Conservation (phyloP, 2,888 invertebrate species). For the Nephrotoma guestfalica region DNA sequence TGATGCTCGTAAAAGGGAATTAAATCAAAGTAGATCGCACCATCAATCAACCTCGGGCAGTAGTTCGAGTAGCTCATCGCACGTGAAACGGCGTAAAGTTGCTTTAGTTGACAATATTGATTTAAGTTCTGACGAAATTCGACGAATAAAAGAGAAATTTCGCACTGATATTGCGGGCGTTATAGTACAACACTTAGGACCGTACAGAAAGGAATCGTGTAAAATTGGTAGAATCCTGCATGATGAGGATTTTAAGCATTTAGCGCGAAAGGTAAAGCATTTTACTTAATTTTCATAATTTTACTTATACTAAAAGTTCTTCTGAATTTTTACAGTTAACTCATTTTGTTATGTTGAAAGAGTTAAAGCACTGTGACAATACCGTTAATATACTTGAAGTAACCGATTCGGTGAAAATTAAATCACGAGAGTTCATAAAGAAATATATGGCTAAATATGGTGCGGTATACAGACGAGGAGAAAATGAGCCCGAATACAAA, state of each 20-base stretch:
- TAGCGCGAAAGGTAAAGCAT: slow-evolving; percentile 73
- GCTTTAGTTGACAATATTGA: background rate
- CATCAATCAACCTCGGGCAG: background rate
- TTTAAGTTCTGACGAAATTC: slow-evolving; percentile 35
- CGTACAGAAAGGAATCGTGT: slow-evolving; percentile 75
- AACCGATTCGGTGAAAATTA: slow-evolving; percentile 59
- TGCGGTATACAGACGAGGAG: slow-evolving; percentile 42
- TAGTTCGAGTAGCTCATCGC: background rate
- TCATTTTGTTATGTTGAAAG: slow-evolving; percentile 90
- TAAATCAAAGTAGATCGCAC: background rate
- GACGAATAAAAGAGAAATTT: slow-evolving; percentile 78
- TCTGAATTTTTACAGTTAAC: slow-evolving; percentile 52
- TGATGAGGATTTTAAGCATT: slow-evolving; percentile 86
- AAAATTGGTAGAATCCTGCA: slow-evolving; percentile 69
- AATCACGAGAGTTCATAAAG: slow-evolving; percentile 86
- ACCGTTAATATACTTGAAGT: slow-evolving; percentile 24
- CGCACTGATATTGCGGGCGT: slow-evolving; percentile 62
- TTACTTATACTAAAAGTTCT: background rate
- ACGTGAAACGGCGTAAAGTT: background rate
- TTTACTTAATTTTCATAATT: background rate
- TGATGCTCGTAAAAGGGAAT: background rate
- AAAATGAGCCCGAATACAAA: slow-evolving; percentile 23
- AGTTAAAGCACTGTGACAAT: slow-evolving; percentile 78
- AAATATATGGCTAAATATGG: slow-evolving; percentile 96
- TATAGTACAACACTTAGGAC: slow-evolving; percentile 75